Percentiles rank a stretch among this genome's conserved stretches.
Conservation (phyloP, 2,113 vertebrate genomes). For the Lagopus muta region DNA sequence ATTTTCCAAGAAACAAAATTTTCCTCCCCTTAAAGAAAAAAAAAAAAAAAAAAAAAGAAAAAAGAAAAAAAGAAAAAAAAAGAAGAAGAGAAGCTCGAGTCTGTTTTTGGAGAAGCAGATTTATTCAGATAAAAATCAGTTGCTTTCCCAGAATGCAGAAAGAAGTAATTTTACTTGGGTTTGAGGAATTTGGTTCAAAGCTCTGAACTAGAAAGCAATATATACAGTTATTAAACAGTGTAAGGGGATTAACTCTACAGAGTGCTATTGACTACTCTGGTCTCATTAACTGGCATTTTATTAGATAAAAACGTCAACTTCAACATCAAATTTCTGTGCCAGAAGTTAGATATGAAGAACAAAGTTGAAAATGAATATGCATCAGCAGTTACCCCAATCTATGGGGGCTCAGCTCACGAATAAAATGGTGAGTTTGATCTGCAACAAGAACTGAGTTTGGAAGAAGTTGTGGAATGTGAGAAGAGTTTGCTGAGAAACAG, state of each 20-base stretch:
- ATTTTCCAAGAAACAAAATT: background rate
- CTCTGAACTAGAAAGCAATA: slow-evolving; percentile 69
- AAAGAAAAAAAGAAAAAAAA: background rate
- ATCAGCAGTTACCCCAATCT: background rate
- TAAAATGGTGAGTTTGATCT: slow-evolving; percentile 19
- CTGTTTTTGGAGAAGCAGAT: slow-evolving; percentile 32
- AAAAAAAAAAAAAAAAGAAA: background rate
- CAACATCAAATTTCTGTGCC: slow-evolving; percentile 43
- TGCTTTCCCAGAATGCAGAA: slow-evolving; percentile 38
- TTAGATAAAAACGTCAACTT: slow-evolving; percentile 69
- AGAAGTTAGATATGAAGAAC: slow-evolving; percentile 61
- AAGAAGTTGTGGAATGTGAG: background rate
- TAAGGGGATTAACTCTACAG: slow-evolving; percentile 69
- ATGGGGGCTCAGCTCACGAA: background rate
- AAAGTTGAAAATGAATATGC: slow-evolving; percentile 36
- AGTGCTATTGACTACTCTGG: slow-evolving; percentile 57
- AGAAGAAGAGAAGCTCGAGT: background rate
- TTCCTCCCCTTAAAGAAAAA: background rate
- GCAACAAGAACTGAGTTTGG: background rate
- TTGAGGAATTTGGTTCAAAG: slow-evolving; percentile 67
- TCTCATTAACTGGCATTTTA: slow-evolving; percentile 68
- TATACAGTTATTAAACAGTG: slow-evolving; percentile 64
- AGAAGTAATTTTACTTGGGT: slow-evolving; percentile 63
- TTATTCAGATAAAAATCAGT: slow-evolving; percentile 60
- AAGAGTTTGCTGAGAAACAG: slow-evolving; percentile 19